Evolutionary conservation across 2,113 vertebrate genomes (phyloP).

Genomic region (Telmatochromis bifrenatus): DNA sequence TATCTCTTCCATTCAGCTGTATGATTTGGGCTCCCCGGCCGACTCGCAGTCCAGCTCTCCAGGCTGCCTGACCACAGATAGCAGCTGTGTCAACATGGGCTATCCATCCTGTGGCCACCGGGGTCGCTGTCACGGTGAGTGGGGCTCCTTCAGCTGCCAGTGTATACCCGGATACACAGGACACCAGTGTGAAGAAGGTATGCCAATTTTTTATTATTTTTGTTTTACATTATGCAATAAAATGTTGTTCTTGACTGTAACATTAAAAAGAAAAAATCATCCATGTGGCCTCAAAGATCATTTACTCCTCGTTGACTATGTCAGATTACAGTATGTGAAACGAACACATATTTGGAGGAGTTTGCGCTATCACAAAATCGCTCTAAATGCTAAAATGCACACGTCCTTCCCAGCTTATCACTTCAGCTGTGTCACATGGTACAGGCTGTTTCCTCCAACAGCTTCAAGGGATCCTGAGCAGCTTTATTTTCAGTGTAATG

Average conservation of each 20-base stretch:
- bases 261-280: background rate
- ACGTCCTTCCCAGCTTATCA: background rate
- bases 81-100: slow-evolving; percentile 80
- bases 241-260: background rate
- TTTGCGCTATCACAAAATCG: rapidly evolving
- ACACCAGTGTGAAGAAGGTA: slow-evolving; percentile 82
- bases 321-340: background rate
- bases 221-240: background rate
- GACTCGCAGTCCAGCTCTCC: slow-evolving; percentile 80
- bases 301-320: rapidly evolving
- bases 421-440: background rate
- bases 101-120: slow-evolving; percentile 76
- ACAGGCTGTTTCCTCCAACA: background rate
- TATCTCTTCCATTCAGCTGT: slow-evolving; percentile 61
- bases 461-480: background rate
- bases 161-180: slow-evolving; percentile 78
- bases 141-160: slow-evolving; percentile 81
- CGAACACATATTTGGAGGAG: background rate
- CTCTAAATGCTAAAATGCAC: background rate
- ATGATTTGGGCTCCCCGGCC: slow-evolving; percentile 79
- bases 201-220: background rate
- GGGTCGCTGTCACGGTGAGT: slow-evolving; percentile 79
- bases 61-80: slow-evolving; percentile 76
- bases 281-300: background rate
- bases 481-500: background rate